Conservation (phyloP, 2,113 vertebrate genomes). For the Phyllostomus hastatus region DNA sequence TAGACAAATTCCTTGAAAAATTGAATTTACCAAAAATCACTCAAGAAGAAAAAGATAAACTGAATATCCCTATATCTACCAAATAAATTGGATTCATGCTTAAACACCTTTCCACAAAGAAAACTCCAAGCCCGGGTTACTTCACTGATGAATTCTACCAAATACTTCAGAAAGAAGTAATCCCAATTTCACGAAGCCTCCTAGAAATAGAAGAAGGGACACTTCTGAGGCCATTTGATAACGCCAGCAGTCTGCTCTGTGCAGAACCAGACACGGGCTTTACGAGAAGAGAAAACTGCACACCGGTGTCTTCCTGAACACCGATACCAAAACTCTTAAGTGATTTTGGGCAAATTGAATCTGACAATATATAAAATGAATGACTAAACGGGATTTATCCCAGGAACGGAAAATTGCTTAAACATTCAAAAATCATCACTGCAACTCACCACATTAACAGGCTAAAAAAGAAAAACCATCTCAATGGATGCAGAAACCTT, state of each 20-base stretch:
- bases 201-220: background rate
- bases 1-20: conserved; percentile 28
- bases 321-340: conserved; percentile 1
- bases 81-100: background rate
- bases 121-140: background rate
- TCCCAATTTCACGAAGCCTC: background rate
- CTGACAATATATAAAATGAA: conserved; percentile 37
- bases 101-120: background rate
- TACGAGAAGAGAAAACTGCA: background rate
- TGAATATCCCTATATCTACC: background rate
- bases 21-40: background rate
- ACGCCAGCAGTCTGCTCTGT: background rate
- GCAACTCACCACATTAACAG: conserved; percentile 20
- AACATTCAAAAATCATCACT: conserved; percentile 23
- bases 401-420: conserved; percentile 43
- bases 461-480: background rate
- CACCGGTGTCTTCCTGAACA: background rate
- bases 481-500: background rate
- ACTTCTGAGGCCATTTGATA: background rate
- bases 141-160: background rate
- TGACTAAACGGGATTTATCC: background rate
- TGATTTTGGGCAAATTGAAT: conserved; percentile 30
- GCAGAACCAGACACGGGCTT: background rate
- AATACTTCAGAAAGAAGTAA: conserved; percentile 17
- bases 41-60: background rate